Evolutionary conservation across 1,140 invertebrate species (phyloP).

Genomic region (Diplogasteroides magnus): DNA sequence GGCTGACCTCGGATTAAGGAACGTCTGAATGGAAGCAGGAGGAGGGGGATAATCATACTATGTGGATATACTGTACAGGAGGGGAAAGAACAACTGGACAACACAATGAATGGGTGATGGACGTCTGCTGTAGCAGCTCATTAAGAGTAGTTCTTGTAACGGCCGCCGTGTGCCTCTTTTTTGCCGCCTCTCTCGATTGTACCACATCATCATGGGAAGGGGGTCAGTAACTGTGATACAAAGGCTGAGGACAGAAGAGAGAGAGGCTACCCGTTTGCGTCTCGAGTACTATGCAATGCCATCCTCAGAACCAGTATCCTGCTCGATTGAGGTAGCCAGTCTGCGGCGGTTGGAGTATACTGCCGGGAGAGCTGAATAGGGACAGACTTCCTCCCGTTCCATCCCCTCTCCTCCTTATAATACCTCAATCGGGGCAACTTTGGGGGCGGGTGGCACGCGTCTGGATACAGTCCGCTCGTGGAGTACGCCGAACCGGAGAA

Average conservation of each 20-base stretch:
- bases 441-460: neutral
- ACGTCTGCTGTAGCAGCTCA: neutral
- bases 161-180: no score
- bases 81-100: conserved; percentile 2
- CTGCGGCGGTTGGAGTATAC: conserved; percentile 12
- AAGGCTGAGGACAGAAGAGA: no score
- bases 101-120: neutral
- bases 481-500: neutral
- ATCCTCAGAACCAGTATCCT: conserved; percentile 24
- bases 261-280: no score
- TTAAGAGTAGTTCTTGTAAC: neutral
- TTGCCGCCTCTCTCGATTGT: no score
- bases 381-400: neutral
- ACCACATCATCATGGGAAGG: neutral
- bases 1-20: no score
- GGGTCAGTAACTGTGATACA: conserved; percentile 23
- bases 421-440: neutral
- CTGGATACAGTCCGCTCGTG: neutral
- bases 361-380: neutral
- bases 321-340: conserved; percentile 29
- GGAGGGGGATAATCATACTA: no score
- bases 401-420: neutral
- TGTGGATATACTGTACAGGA: no score
- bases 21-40: no score
- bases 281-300: no score